A percentile compares a stretch with the other conserved stretches of the same genome.
Conservation (phyloP, 2,888 invertebrate genomes). For the Xiphydria camelus region DNA sequence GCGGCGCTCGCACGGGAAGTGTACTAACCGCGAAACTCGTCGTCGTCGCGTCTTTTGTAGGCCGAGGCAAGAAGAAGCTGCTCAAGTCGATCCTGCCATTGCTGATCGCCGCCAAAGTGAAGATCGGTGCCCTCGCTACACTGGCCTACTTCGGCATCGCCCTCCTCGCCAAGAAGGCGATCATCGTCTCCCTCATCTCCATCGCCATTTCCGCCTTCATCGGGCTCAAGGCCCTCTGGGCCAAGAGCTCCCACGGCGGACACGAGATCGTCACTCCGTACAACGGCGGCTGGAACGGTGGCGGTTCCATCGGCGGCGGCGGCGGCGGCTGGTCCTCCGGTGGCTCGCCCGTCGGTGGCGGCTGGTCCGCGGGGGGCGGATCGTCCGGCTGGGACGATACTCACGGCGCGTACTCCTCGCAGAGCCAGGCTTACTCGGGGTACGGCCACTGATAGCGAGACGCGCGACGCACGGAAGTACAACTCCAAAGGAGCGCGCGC, state of each 20-base stretch:
- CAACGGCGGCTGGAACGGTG: conserved; percentile 29
- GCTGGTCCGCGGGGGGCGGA: conserved; percentile 25
- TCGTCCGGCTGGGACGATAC: conserved; percentile 47
- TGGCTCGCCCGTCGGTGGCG: conserved; percentile 32
- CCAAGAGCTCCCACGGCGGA: conserved; percentile 37
- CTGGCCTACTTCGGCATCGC: conserved; percentile 64
- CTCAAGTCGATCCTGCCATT: conserved; percentile 63
- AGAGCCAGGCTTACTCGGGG: conserved; percentile 47
- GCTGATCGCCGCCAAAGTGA: conserved; percentile 64
- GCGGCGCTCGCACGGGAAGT: no score
- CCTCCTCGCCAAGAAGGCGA: conserved; percentile 68
- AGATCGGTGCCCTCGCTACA: conserved; percentile 62
- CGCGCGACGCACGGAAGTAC: no score
- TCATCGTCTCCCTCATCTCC: conserved; percentile 64
- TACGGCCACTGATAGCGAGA: conserved; percentile 48
- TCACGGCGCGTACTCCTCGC: conserved; percentile 34
- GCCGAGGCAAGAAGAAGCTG: conserved; percentile 65
- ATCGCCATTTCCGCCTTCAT: conserved; percentile 64
- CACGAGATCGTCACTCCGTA: conserved; percentile 50
- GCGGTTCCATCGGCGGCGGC: conserved; percentile 32
- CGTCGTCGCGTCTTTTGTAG: conserved; percentile 36
- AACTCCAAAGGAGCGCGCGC: no score
- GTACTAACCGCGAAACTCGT: no score
- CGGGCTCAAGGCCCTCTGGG: conserved; percentile 51
- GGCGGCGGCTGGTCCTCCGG: conserved; percentile 34